Base-by-base conservation (phyloP, 2,797 vertebrate species). In the Peromyscus aztecus region DNA sequence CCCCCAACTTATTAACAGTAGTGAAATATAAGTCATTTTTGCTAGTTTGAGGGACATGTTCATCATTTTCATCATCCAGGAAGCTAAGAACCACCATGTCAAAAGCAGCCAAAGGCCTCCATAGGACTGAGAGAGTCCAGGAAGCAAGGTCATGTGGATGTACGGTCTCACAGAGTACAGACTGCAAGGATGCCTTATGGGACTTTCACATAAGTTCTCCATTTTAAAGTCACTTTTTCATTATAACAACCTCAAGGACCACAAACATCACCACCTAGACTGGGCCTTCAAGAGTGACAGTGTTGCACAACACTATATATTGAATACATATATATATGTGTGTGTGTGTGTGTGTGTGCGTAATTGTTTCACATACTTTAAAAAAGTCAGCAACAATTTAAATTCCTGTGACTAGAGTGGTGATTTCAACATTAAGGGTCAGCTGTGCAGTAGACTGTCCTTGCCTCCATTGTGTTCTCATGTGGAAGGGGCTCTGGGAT, bases 21-120 rank as follows among this genome's bases (percentile, higher is more conserved):
- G 19, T 59, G 55, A 92, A 92, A 94, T 61, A 16, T 55, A 95
- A 69, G 76, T 89, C 19, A 3, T 92, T 93, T 90, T 31, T 88
- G 43, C 49, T 76, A 9, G 37, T 69, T 55, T 80, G 19, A 40
- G 78, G 65, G 80, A 95, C 40, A 78, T 65, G 19, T 73, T 96
- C 71, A 78, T 93, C 71, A 59, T 10, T 82, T 69, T 61, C 34
- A 67, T 73, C 34, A n/a, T 82, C 76, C 43, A 37, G 24, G n/a
- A 82, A 43, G 87, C 90, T 81, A 93, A 77, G 46, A 95, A 57
- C 52, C 46, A 6, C 27, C 37, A 0, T 19, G 29, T 92, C 86
- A 24, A 77, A 77, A 80, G 77, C 52, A 90, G 43, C n/a, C 61
- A 29, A 29, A 23, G 82, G 61, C 29, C 43, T 88, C 63, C 4